Evolutionary conservation across 2,113 vertebrate species (phyloP).

Genomic region (Loxodonta africana): DNA sequence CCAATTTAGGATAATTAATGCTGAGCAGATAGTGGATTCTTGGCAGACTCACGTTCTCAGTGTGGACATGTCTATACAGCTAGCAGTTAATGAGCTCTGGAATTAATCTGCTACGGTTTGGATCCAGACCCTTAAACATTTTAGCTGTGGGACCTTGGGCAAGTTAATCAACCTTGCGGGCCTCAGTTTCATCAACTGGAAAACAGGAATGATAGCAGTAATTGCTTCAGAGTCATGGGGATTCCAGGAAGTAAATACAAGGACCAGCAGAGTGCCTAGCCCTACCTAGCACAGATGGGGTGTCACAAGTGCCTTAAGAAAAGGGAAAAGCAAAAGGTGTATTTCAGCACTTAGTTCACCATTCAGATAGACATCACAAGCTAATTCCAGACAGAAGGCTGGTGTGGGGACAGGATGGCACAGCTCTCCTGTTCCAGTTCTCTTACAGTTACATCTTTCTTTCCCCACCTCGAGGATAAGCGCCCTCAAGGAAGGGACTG

Average conservation of each 20-base stretch:
- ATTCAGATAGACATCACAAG: background rate
- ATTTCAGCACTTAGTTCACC: background rate
- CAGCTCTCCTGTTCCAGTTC: background rate
- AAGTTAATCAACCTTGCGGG: slow-evolving; percentile 53
- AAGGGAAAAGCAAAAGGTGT: too few species aligned
- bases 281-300: background rate
- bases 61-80: background rate
- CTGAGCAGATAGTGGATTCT: background rate
- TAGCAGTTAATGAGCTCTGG: background rate
- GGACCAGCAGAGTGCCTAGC: background rate
- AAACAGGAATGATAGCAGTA: slow-evolving; percentile 29
- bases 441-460: background rate
- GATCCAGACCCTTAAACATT: background rate
- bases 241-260: background rate
- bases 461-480: background rate
- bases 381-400: background rate
- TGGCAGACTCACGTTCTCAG: background rate
- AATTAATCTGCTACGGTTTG: slow-evolving; percentile 35
- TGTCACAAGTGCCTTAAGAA: background rate
- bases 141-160: slow-evolving; percentile 12
- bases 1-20: background rate
- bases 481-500: background rate
- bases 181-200: slow-evolving; percentile 59
- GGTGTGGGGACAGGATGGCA: background rate
- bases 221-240: background rate